These are phyloP conservation scores for Drosophila sordidapex DNA, from an alignment of 2,888 invertebrate genomes.

Conservation along the genomic window DNA sequence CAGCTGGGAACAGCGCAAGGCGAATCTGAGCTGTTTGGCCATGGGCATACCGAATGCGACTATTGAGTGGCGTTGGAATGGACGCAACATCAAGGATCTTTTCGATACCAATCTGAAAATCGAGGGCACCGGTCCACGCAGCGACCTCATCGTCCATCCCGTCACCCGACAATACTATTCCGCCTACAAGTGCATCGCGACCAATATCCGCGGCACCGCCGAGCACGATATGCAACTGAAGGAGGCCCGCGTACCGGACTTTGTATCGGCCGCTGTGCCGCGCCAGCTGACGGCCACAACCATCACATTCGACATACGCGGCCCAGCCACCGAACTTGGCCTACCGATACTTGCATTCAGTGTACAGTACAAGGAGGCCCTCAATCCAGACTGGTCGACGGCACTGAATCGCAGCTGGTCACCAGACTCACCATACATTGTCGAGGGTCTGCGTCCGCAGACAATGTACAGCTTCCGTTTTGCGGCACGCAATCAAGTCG, in stretches of 20 bases:
- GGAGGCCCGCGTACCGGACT: constrained; percentile 90
- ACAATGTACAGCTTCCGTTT: constrained; percentile 92
- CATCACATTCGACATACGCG: constrained; percentile 91
- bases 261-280: constrained; percentile 88
- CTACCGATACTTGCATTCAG: constrained; percentile 90
- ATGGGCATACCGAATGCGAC: constrained; percentile 96
- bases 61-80: constrained; percentile 91
- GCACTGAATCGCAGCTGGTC: constrained; percentile 92
- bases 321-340: constrained; percentile 91
- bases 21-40: constrained; percentile 95
- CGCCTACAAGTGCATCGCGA: constrained; percentile 92
- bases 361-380: constrained; percentile 90
- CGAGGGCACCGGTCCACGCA: constrained; percentile 89
- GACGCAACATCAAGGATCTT: constrained; percentile 86
- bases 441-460: constrained; percentile 92
- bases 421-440: constrained; percentile 91
- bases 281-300: constrained; percentile 93
- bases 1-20: constrained; percentile 92
- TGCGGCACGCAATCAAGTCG: constrained; percentile 93
- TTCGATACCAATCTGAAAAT: constrained; percentile 86
- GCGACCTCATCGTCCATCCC: constrained; percentile 90
- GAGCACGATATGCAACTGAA: constrained; percentile 89
- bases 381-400: constrained; percentile 88
- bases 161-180: constrained; percentile 89
- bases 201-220: constrained; percentile 90